phyloP scores from a whole-genome alignment of 2,888 invertebrate genomes.

The Sarcophaga caerulescens region DNA sequence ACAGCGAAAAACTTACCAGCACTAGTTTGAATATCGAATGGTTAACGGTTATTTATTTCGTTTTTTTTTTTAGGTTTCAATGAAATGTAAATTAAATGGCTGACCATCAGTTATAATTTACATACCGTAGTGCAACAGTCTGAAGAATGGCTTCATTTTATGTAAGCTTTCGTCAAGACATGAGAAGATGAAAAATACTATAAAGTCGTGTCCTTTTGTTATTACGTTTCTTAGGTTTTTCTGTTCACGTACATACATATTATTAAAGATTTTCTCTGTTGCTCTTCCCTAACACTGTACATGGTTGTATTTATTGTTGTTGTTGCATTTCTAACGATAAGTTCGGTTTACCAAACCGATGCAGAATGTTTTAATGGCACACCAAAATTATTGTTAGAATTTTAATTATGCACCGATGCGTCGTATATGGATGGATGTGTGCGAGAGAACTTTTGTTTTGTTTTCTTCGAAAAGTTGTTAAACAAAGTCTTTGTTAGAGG shows the following conservation, averaged over 20 bases:
- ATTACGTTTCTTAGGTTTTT: no score
- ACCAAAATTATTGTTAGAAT: conserved; percentile 10
- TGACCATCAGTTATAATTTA: no score
- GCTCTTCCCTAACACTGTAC: neutral
- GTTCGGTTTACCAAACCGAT: neutral
- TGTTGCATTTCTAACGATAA: neutral
- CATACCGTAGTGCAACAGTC: no score
- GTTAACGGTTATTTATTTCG: no score
- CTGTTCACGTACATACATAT: conserved; percentile 29
- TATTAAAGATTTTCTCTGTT: conserved; percentile 17
- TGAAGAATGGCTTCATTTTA: no score
- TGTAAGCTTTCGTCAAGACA: no score
- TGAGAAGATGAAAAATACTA: no score
- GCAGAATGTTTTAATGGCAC: neutral
- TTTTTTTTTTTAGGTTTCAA: no score
- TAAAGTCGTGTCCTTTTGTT: no score
- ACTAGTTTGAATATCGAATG: no score
- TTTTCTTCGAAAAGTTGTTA: neutral
- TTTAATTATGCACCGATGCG: conserved; percentile 8
- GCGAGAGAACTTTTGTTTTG: neutral
- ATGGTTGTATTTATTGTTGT: neutral
- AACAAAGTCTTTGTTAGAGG: conserved; percentile 13
- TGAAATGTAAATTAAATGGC: no score
- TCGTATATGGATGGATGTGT: neutral
- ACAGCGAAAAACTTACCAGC: no score